These are phyloP conservation scores for Montipora capricornis DNA, from an alignment of 64 coral and sea anemone species.

Conservation along the genomic window DNA sequence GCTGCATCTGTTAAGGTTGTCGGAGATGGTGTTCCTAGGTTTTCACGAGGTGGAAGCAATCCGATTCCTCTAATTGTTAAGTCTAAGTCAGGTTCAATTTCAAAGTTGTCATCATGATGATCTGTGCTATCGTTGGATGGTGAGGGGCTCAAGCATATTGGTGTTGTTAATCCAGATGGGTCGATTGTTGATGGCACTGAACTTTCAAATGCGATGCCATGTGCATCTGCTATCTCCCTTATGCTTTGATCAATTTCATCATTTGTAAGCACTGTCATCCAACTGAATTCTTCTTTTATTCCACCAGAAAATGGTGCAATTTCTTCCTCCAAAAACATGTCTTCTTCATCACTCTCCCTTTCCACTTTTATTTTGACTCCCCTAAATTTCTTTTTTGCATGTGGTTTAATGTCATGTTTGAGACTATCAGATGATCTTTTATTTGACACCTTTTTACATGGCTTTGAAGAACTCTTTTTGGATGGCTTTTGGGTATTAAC, in stretches of 20 bases:
- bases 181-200: conserved; percentile 42
- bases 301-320: conserved; percentile 91
- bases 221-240: conserved; percentile 89
- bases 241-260: conserved; percentile 92
- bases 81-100: conserved; percentile 88
- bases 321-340: conserved; percentile 76
- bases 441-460: conserved; percentile 58
- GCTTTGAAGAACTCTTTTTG: conserved; percentile 72
- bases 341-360: conserved; percentile 66
- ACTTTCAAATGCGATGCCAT: conserved; percentile 84
- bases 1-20: conserved; percentile 85
- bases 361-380: conserved; percentile 56
- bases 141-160: conserved; percentile 63
- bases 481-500: conserved; percentile 91
- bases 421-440: conserved; percentile 30
- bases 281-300: conserved; percentile 92
- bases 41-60: conserved; percentile 71
- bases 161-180: neutral
- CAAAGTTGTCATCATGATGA: conserved; percentile 35
- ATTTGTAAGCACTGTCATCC: conserved; percentile 84
- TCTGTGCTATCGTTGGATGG: conserved; percentile 75
- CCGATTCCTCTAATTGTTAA: conserved; percentile 84
- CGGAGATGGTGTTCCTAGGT: conserved; percentile 82
- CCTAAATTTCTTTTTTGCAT: conserved; percentile 61
- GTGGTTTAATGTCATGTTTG: conserved; percentile 45